phyloP scores from a whole-genome alignment of 2,888 invertebrate species.

The Ellobium chinense region DNA sequence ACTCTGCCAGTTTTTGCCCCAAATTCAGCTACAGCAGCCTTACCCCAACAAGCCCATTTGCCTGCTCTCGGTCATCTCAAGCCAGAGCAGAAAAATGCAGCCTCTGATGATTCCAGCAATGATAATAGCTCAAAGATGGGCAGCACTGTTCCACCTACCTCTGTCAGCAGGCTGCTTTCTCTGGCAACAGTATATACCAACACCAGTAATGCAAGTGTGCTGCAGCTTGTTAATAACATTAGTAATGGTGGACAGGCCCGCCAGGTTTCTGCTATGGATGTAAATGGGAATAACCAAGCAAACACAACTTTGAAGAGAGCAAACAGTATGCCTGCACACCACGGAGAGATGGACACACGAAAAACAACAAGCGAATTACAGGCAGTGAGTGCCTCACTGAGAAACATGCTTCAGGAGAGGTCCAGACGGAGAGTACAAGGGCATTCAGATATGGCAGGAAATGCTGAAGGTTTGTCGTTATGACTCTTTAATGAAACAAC shows the following conservation, averaged over 20 bases:
- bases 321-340: neutral
- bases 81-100: neutral
- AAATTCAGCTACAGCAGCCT: neutral
- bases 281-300: slow-evolving; percentile 16
- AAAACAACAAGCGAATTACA: neutral
- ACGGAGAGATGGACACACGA: neutral
- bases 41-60: neutral
- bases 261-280: neutral
- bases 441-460: neutral
- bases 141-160: neutral
- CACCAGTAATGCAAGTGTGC: no score
- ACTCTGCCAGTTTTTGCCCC: neutral
- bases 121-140: neutral
- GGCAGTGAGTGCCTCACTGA: neutral
- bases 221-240: no score
- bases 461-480: neutral
- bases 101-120: neutral
- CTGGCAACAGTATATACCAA: neutral
- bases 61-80: neutral
- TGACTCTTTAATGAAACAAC: no score
- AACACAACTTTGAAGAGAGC: neutral
- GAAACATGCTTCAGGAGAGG: neutral
- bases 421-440: neutral
- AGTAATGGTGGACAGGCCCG: neutral
- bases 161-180: neutral